Base-by-base conservation (phyloP, 2,113 vertebrate species). In the Amphiprion percula region DNA sequence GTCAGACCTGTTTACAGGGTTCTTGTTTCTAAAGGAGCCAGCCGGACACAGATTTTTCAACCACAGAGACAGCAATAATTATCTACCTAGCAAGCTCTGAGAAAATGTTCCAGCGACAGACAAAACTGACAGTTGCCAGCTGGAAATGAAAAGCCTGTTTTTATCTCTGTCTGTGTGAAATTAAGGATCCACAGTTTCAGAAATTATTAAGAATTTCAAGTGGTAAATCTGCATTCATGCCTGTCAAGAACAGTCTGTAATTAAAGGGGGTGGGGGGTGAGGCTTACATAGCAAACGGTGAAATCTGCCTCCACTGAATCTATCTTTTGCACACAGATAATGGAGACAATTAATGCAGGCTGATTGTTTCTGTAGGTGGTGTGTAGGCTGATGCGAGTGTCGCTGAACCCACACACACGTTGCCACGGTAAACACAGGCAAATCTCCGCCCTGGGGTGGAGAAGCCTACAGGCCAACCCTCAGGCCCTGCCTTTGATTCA, bases 401-500 rank as follows among this genome's bases (percentile, higher is more conserved):
- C 52, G 2, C 67, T 66, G 52, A 84, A 46, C 55, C 24, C 33
- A 62, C 60, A 37, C 33, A 74, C 39, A 28, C 37, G 77, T 87
- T 86, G 66, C 74, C 30, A 11, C 2, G 5, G 46, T 79, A 84
- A 86, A 83, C 87, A 80, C 6, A 68, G 33, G 30, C 37, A 70
- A 62, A 39, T 69, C 53, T 10, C 2, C 4, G 60, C 79, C 67
- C 69, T 17, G 4, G 64, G 77, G 68, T 23, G 49, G 54, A 60
- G 59, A 50, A 76, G 60, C 75, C 90, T 46, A 58, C 73, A 60
- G 88, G 87, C 79, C 82, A 67, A 52, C 80, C 88, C 80, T 53
- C 62, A 12, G 87, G 90, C 76, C 62, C 72, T 68, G 78, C 23
- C 55, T 79, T 77, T 88, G 64, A 88, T 79, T 65, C 52, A 50